Conservation (phyloP, 2,113 vertebrate species). For the Bos javanicus region DNA sequence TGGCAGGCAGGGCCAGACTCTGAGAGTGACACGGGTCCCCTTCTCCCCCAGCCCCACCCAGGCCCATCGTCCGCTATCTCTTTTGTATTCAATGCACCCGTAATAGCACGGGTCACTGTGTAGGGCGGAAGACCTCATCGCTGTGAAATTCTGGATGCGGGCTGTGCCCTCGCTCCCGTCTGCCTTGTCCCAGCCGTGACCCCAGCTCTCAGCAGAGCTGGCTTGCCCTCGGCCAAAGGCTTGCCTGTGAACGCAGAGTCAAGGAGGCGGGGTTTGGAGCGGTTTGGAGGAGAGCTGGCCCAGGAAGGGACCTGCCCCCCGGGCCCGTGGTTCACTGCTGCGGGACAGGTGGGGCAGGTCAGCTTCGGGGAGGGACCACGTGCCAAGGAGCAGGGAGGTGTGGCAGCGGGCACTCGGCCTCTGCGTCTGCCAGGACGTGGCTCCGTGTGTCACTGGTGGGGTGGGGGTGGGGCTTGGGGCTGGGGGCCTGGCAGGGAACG, state of each 20-base stretch:
- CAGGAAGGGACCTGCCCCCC: accelerated
- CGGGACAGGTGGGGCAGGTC: not conserved
- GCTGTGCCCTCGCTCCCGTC: accelerated
- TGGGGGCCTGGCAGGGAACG: not conserved
- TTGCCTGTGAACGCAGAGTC: not conserved
- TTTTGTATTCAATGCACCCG: accelerated
- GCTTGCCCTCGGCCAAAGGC: accelerated
- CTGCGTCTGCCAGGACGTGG: not conserved
- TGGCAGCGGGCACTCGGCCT: accelerated
- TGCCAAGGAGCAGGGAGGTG: not conserved
- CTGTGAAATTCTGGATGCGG: not conserved
- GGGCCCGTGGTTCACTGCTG: not conserved
- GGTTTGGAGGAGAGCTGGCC: too few relatives aligned
- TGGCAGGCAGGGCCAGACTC: not conserved
- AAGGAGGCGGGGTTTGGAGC: not conserved
- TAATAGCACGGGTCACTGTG: accelerated
- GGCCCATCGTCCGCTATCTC: accelerated
- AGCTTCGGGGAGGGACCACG: not conserved
- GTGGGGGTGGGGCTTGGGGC: accelerated
- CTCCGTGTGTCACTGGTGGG: accelerated
- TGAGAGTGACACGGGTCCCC: accelerated
- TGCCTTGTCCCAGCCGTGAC: not conserved
- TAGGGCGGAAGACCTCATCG: accelerated
- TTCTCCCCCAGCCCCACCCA: not conserved
- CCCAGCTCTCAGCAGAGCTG: not conserved